Evolutionary conservation across 1,140 invertebrate species (phyloP).

Genomic region (Drosophila trapezifrons): DNA sequence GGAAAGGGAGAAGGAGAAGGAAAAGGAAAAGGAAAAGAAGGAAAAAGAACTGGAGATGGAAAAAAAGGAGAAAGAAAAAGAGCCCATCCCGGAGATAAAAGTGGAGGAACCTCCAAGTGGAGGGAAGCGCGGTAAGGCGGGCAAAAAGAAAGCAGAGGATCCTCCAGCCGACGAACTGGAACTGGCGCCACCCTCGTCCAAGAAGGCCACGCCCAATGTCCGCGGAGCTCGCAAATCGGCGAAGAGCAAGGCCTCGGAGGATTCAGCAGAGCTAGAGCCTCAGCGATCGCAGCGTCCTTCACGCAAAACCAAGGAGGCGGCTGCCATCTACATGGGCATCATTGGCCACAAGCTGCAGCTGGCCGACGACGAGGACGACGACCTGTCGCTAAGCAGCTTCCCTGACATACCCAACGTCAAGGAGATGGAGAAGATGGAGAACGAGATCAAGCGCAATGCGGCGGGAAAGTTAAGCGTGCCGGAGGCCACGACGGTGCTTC

Average conservation of each 20-base stretch:
- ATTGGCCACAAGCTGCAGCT: constrained; percentile 88
- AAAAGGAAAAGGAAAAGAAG: constrained; percentile 18
- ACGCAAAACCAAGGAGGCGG: constrained; percentile 90
- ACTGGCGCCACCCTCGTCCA: constrained; percentile 49
- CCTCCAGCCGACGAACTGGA: constrained; percentile 39
- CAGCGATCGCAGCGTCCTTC: constrained; percentile 85
- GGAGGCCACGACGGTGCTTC: constrained; percentile 30
- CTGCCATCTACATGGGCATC: constrained; percentile 90
- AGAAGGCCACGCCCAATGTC: constrained; percentile 48
- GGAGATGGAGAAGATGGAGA: constrained; percentile 87
- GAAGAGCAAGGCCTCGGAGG: constrained; percentile 44
- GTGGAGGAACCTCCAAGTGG: constrained; percentile 25
- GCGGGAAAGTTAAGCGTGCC: constrained; percentile 59
- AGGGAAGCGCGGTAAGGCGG: constrained; percentile 43
- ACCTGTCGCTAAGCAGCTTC: constrained; percentile 87
- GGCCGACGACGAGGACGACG: constrained; percentile 87
- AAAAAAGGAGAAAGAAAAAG: constrained; percentile 17
- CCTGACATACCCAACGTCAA: constrained; percentile 88
- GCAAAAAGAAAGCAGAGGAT: constrained; percentile 52
- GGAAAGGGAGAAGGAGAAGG: constrained; percentile 16
- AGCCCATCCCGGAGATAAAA: constrained; percentile 21
- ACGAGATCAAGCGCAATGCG: constrained; percentile 86
- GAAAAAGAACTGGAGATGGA: constrained; percentile 6
- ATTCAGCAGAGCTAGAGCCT: constrained; percentile 20
- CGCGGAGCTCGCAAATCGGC: constrained; percentile 54